Conservation (phyloP, 2,797 vertebrate species). For the Sphenodon punctatus region DNA sequence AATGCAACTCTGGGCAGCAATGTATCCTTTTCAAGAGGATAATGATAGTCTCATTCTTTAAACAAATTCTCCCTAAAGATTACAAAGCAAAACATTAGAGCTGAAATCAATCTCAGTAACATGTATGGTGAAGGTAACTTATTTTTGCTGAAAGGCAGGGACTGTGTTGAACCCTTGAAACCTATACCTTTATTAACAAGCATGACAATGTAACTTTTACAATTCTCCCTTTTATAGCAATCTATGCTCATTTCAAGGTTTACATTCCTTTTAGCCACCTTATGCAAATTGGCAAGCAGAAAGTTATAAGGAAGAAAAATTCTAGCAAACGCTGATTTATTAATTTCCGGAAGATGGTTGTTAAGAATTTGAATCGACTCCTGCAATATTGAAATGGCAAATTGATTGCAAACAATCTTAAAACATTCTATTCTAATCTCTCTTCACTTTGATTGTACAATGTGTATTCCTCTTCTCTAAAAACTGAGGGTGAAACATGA, state of each 20-base stretch:
- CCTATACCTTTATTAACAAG: constrained; percentile 30
- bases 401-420: not conserved
- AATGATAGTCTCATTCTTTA: constrained; percentile 36
- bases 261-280: constrained; percentile 33
- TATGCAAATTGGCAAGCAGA: constrained; percentile 19
- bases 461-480: not conserved
- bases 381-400: constrained; percentile 18
- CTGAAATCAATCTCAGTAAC: constrained; percentile 21
- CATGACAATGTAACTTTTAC: constrained; percentile 5
- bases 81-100: constrained; percentile 26
- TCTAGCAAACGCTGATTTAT: constrained; percentile 29
- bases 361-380: constrained; percentile 43
- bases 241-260: constrained; percentile 28
- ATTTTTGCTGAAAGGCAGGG: constrained; percentile 38
- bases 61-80: constrained; percentile 37
- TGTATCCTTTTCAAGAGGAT: constrained; percentile 22
- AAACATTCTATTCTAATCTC: not conserved
- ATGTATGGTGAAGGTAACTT: constrained; percentile 19
- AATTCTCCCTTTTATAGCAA: constrained; percentile 14
- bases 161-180: constrained; percentile 19
- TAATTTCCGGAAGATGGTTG: constrained; percentile 22
- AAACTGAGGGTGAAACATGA: too few species aligned
- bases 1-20: not conserved
- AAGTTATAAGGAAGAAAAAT: constrained; percentile 45
- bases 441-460: not conserved